Evolutionary conservation across 2,888 invertebrate genomes (phyloP).

Genomic region (Beris chalybata): DNA sequence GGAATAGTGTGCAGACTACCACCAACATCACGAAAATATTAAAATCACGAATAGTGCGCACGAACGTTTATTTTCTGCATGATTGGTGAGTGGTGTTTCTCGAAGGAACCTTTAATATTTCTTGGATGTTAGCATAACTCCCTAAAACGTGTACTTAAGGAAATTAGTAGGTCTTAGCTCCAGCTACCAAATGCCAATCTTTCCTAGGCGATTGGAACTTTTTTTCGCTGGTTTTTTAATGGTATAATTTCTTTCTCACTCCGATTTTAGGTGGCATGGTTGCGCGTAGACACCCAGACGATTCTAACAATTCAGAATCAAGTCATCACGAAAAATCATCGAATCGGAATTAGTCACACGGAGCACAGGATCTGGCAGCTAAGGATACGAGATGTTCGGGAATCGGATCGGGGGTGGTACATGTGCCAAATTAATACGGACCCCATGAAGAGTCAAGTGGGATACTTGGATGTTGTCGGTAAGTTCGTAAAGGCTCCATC

Average conservation of each 20-base stretch:
- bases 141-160: conserved; percentile 27
- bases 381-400: conserved; percentile 80
- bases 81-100: not conserved
- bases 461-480: conserved; percentile 86
- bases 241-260: conserved; percentile 14
- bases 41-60: conserved; percentile 9
- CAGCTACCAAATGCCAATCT: conserved; percentile 3
- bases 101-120: too few species aligned
- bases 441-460: conserved; percentile 89
- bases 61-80: conserved; percentile 10
- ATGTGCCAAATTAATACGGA: conserved; percentile 94
- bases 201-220: conserved; percentile 4
- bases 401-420: conserved; percentile 86
- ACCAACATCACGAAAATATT: not conserved
- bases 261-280: conserved; percentile 77
- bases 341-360: conserved; percentile 82
- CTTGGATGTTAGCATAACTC: not conserved
- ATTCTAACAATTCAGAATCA: conserved; percentile 88
- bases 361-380: conserved; percentile 86
- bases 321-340: conserved; percentile 85
- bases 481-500: conserved; percentile 43
- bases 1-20: not conserved
- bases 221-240: not conserved
- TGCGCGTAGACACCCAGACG: conserved; percentile 87
- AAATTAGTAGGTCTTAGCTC: conserved; percentile 21